phyloP scores from a whole-genome alignment of 2,888 invertebrate genomes.

The Drosophila demipolita region DNA sequence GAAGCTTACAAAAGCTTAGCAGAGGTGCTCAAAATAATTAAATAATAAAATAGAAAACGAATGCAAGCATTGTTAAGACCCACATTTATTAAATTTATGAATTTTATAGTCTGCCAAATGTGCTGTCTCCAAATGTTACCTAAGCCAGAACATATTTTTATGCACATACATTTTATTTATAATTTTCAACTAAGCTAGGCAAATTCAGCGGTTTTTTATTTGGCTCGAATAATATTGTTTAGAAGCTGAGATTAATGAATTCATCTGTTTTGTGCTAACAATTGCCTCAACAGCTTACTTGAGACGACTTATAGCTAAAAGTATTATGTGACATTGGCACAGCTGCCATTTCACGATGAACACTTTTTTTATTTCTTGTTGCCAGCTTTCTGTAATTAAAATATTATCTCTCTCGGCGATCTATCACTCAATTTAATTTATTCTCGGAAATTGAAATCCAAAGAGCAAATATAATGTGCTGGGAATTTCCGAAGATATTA shows the following conservation, averaged over 20 bases:
- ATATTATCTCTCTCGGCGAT: conserved; percentile 31
- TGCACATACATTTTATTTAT: neutral
- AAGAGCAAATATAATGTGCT: conserved; percentile 1
- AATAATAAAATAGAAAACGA: neutral
- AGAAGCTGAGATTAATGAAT: neutral
- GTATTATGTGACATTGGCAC: neutral
- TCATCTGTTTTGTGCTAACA: neutral
- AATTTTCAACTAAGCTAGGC: too few species aligned
- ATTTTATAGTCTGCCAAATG: neutral
- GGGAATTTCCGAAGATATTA: neutral
- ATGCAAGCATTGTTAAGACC: neutral
- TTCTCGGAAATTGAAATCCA: conserved; percentile 16
- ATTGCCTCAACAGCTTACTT: neutral
- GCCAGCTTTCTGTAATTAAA: conserved; percentile 41
- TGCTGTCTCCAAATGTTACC: neutral
- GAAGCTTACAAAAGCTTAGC: neutral
- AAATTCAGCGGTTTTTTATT: neutral
- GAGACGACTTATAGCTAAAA: neutral
- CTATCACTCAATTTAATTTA: conserved; percentile 42
- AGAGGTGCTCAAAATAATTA: neutral
- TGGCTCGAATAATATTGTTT: neutral
- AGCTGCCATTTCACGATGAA: conserved; percentile 4
- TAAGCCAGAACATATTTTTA: neutral
- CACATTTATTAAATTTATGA: neutral
- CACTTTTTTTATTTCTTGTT: neutral